Percentiles rank a stretch among this genome's conserved stretches.
phyloP scores from a whole-genome alignment of 2,888 invertebrate genomes.

The Himalopsyche anomala region DNA sequence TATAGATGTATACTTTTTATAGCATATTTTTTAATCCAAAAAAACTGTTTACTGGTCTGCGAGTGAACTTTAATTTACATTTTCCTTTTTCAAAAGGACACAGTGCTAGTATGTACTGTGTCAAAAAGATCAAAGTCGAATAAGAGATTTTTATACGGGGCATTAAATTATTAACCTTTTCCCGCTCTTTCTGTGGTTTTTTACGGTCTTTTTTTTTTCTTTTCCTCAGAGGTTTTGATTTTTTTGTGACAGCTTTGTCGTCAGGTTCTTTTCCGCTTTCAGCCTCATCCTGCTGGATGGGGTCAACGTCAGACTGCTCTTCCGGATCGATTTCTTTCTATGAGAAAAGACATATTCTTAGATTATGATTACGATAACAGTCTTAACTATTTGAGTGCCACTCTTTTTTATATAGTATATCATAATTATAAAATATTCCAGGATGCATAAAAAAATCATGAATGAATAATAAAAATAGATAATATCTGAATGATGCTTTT shows the following conservation, averaged over 20 bases:
- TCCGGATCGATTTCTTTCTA: slow-evolving; percentile 68
- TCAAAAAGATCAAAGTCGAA: not conserved
- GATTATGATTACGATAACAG: not conserved
- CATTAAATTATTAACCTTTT: slow-evolving; percentile 54
- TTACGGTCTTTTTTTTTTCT: slow-evolving; percentile 72
- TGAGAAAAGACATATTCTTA: slow-evolving; percentile 65
- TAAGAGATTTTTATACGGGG: too few species aligned
- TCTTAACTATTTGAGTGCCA: not conserved
- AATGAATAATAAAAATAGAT: too few species aligned
- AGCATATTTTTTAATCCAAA: too few species aligned
- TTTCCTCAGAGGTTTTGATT: slow-evolving; percentile 63
- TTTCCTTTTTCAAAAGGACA: too few species aligned
- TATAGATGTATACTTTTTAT: too few species aligned
- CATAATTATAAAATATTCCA: too few species aligned
- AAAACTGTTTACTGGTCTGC: too few species aligned
- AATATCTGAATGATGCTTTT: too few species aligned
- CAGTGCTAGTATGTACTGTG: not conserved
- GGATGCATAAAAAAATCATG: too few species aligned
- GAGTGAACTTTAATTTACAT: too few species aligned
- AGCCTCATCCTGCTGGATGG: slow-evolving; percentile 50
- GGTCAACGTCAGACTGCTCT: slow-evolving; percentile 55
- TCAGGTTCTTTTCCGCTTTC: slow-evolving; percentile 29
- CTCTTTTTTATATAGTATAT: too few species aligned
- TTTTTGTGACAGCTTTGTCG: slow-evolving; percentile 46
- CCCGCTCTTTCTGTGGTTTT: slow-evolving; percentile 67